Evolutionary conservation across 1,140 invertebrate genomes (phyloP), one percentile per base, ranked within the genome.

Genomic region (Eubasilissa regina): DNA sequence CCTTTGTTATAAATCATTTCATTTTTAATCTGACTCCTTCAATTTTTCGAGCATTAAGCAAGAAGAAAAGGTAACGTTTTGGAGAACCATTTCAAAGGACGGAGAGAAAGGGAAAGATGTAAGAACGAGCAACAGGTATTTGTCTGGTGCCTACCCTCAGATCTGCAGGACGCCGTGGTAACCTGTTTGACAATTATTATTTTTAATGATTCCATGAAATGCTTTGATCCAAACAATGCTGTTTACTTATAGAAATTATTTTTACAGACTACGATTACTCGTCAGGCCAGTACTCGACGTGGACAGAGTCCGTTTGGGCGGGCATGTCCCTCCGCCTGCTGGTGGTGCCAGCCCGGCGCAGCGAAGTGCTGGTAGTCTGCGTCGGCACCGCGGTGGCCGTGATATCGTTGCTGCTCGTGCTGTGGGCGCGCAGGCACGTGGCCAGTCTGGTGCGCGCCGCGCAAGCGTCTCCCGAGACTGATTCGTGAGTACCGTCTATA

Each of bases 261-360:
- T 35, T 78, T 78, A 19, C 84, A 96, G 95, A 91, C 84, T 97
- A 97, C 85, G 91, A 97, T 84, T 94, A 95, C 92, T 88, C 89
- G 21, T 96, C 94, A 0, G 92, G 93, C 3, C 55, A 92, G 78
- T 98, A 94, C 87, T 96, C 97, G 0, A 94, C 96, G 9, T 98
- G 97, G 97, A 95, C 96, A 19, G 97, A 98, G 90, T 97, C 96
- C 3, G 91, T 94, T 11, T 98, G 97, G 97, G 86, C 90, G 47
- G 86, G 90, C 17, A 90, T 96, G 77, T 92, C 90, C 75, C 91
- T 95, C 25, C 90, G 95, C 77, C 93, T 98, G 87, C 98, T 97
- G 85, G 87, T 98, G 7, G 91, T 94, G 83, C 95, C 97, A 68
- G 91, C 94, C 47, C 88, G 90, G 60, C 86, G 87, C 53, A 93